Conservation (phyloP, 2,888 invertebrate genomes). For the Drosophila multiciliata region DNA sequence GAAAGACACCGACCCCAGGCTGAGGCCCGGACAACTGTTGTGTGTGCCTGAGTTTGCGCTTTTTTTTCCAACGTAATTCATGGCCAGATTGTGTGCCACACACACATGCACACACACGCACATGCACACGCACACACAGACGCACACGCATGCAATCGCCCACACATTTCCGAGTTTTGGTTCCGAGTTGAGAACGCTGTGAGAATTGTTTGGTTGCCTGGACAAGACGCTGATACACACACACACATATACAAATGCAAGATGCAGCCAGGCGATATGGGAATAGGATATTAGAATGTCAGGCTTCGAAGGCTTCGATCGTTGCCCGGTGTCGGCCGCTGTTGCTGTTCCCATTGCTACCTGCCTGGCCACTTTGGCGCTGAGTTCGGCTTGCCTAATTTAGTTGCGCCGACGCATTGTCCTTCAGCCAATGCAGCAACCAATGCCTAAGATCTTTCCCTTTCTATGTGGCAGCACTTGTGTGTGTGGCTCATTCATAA, state of each 20-base stretch:
- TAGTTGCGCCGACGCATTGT: conserved; percentile 73
- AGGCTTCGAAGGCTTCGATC: conserved; percentile 26
- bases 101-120: conserved; percentile 23
- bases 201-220: conserved; percentile 62
- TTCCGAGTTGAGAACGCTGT: conserved; percentile 67
- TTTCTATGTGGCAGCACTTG: conserved; percentile 40
- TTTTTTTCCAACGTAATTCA: conserved; percentile 51
- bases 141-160: conserved; percentile 44
- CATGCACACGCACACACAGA: conserved; percentile 10
- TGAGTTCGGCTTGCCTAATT: conserved; percentile 79
- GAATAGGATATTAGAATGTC: conserved; percentile 67
- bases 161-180: conserved; percentile 70
- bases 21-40: conserved; percentile 59
- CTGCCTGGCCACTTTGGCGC: conserved; percentile 69
- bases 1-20: conserved; percentile 58
- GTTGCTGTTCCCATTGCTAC: conserved; percentile 42
- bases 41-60: conserved; percentile 59
- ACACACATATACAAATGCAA: conserved; percentile 16
- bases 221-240: conserved; percentile 28
- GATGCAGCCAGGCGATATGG: conserved; percentile 73
- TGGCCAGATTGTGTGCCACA: conserved; percentile 64
- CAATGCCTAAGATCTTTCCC: conserved; percentile 11
- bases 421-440: conserved; percentile 32
- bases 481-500: conserved; percentile 67
- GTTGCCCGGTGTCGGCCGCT: not conserved